These are phyloP conservation scores for Lordiphosa mommai DNA, from an alignment of 1,140 invertebrate species.

Conservation along the genomic window DNA sequence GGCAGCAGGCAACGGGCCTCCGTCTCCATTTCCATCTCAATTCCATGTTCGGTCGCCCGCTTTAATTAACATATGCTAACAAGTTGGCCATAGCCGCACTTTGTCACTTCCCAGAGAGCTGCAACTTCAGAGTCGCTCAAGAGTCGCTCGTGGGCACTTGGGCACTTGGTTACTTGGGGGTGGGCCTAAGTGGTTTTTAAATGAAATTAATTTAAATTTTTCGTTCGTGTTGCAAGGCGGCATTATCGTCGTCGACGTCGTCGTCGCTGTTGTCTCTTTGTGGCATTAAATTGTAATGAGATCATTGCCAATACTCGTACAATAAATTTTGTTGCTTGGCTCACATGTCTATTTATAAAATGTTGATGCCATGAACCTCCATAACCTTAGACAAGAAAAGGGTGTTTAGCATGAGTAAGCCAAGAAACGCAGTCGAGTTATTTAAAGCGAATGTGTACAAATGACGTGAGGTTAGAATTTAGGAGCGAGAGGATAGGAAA, in stretches of 20 bases:
- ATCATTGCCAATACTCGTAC: conserved; percentile 55
- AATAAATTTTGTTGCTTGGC: conserved; percentile 51
- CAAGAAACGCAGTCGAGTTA: too few species aligned
- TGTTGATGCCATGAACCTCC: conserved; percentile 48
- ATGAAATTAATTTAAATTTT: conserved; percentile 75
- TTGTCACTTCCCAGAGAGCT: conserved; percentile 65
- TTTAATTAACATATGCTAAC: conserved; percentile 78
- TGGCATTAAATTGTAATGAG: conserved; percentile 73
- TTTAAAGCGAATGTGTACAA: too few species aligned
- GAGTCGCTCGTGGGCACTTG: conserved; percentile 40
- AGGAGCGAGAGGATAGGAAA: too few species aligned
- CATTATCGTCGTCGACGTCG: neutral
- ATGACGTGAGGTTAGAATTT: too few species aligned
- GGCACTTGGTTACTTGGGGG: conserved; percentile 43
- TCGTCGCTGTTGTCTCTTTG: neutral
- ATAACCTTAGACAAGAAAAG: too few species aligned
- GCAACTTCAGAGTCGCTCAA: conserved; percentile 21
- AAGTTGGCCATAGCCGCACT: conserved; percentile 72
- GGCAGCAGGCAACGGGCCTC: conserved; percentile 56
- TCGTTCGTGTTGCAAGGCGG: neutral
- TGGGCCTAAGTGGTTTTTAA: conserved; percentile 76
- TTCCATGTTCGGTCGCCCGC: conserved; percentile 51
- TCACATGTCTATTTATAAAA: conserved; percentile 66
- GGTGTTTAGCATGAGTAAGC: too few species aligned
- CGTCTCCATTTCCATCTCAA: conserved; percentile 20